Evolutionary conservation across 53 echinoderm and acorn worm genomes (phyloP).

Genomic region (Arbacia lixula): DNA sequence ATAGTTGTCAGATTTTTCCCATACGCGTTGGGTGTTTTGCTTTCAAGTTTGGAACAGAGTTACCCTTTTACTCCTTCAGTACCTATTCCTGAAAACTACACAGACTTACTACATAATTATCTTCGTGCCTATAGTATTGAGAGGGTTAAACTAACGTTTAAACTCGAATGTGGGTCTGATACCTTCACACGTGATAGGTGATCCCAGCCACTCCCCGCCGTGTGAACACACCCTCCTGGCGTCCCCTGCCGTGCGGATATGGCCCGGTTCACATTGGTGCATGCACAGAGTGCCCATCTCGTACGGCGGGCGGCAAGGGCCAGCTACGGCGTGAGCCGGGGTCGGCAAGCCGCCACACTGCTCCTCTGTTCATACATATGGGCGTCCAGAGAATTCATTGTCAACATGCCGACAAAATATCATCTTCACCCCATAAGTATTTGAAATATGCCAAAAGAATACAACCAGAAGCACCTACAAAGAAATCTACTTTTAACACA

Average conservation of each 20-base stretch:
- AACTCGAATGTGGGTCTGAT: background rate
- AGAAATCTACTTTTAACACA: too few species aligned
- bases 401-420: background rate
- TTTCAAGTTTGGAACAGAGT: too few species aligned
- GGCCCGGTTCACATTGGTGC: slow-evolving; percentile 36
- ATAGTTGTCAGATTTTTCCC: too few species aligned
- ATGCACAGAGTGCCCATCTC: slow-evolving; percentile 25
- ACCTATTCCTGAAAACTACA: too few species aligned
- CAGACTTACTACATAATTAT: too few species aligned
- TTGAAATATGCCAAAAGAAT: background rate
- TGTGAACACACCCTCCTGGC: slow-evolving; percentile 32
- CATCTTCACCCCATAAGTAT: background rate
- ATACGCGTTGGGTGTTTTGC: too few species aligned
- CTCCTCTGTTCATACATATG: slow-evolving; percentile 22
- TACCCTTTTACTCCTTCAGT: too few species aligned
- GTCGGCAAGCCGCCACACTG: slow-evolving; percentile 6
- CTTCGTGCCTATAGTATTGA: too few species aligned
- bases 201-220: slow-evolving; percentile 49
- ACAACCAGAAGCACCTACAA: background rate
- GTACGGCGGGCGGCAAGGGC: slow-evolving; percentile 33
- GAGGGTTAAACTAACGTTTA: too few species aligned
- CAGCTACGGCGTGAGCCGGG: slow-evolving; percentile 24
- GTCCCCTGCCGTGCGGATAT: background rate
- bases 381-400: too few species aligned
- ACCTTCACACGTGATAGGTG: slow-evolving; percentile 46